Evolutionary conservation across 2,888 invertebrate species (phyloP).

Genomic region (Cremastinae sp.): DNA sequence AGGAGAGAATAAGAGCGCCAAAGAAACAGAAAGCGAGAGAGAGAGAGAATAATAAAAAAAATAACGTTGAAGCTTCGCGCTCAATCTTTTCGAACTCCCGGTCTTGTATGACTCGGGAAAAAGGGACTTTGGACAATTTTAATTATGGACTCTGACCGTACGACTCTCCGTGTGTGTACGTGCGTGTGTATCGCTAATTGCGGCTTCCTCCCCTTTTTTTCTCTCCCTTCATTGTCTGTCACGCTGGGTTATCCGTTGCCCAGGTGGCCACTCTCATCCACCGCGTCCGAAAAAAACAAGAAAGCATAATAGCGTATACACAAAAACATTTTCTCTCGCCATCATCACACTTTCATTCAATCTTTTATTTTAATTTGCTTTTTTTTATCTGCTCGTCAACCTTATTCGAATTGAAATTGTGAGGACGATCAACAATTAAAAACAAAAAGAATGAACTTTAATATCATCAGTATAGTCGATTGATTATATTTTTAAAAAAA

Average conservation of each 20-base stretch:
- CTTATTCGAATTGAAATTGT: conserved; percentile 75
- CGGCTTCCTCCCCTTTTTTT: conserved; percentile 63
- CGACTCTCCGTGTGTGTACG: conserved; percentile 17
- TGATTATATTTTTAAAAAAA: too few relatives aligned
- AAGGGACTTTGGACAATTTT: conserved; percentile 70
- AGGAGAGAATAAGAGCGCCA: conserved; percentile 21
- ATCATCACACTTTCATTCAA: conserved; percentile 77
- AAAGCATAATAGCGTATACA: not conserved
- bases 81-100: conserved; percentile 34
- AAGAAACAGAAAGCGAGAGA: conserved; percentile 14
- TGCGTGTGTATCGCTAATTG: conserved; percentile 73
- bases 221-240: conserved; percentile 51
- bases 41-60: conserved; percentile 9
- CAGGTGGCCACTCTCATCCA: conserved; percentile 37
- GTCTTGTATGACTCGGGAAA: conserved; percentile 22
- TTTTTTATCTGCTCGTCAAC: conserved; percentile 37
- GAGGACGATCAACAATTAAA: conserved; percentile 6
- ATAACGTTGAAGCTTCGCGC: not conserved
- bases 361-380: conserved; percentile 68
- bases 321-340: conserved; percentile 5
- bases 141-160: conserved; percentile 70
- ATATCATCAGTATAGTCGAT: too few relatives aligned
- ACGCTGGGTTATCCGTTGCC: conserved; percentile 21
- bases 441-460: too few relatives aligned
- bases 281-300: conserved; percentile 6